Conservation (phyloP, 2,113 vertebrate genomes). For the Erythrocercus mccallii region DNA sequence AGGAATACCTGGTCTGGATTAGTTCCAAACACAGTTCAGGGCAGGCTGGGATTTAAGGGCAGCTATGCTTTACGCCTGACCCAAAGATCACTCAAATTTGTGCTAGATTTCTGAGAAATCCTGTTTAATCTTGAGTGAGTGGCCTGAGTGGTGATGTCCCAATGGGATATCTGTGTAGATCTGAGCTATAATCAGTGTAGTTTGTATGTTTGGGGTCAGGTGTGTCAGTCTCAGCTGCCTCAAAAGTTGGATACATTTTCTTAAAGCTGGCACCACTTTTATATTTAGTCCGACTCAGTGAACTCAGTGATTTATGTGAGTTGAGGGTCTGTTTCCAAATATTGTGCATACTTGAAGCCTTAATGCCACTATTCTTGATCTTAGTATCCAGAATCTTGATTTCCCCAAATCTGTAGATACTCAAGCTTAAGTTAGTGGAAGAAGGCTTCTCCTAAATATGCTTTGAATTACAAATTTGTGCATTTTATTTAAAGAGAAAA, state of each 20-base stretch:
- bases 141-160: neutral
- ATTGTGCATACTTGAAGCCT: neutral
- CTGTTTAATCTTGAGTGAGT: neutral
- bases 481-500: neutral
- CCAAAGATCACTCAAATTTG: neutral
- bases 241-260: neutral
- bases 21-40: neutral
- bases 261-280: neutral
- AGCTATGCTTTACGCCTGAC: neutral
- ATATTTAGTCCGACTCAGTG: neutral
- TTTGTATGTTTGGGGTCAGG: neutral
- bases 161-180: neutral
- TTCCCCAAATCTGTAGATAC: neutral
- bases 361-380: neutral
- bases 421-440: neutral
- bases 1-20: neutral
- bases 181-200: neutral
- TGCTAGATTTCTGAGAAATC: neutral
- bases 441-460: neutral
- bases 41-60: neutral
- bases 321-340: neutral
- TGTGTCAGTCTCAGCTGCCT: neutral
- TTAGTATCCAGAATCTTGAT: neutral
- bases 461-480: neutral
- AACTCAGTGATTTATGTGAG: neutral